These are phyloP conservation scores for Zootoca vivipara DNA, from an alignment of 2,113 vertebrate genomes.

Conservation along the genomic window DNA sequence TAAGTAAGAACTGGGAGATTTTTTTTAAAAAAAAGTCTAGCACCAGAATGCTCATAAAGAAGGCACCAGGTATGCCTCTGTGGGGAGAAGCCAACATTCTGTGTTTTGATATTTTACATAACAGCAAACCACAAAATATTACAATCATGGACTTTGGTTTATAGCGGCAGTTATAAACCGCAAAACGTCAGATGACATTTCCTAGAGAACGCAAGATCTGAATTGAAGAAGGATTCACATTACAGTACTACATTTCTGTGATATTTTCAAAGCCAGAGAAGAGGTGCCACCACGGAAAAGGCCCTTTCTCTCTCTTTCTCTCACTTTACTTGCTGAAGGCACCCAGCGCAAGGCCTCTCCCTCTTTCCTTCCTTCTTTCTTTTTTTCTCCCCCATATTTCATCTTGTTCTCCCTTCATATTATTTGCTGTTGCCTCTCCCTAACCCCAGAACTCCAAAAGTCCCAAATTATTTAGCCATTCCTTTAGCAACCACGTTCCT, in stretches of 20 bases:
- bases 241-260: conserved; percentile 51
- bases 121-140: conserved; percentile 54
- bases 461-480: background rate
- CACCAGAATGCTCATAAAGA: background rate
- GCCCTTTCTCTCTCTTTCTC: background rate
- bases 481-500: too few species aligned
- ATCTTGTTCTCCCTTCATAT: too few species aligned
- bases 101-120: background rate
- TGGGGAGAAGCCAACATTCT: background rate
- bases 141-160: conserved; percentile 80
- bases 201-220: conserved; percentile 77
- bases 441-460: background rate
- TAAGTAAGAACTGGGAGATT: background rate
- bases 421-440: background rate
- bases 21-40: background rate
- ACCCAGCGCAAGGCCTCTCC: background rate
- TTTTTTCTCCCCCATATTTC: too few species aligned
- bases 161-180: conserved; percentile 81
- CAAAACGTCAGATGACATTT: conserved; percentile 73
- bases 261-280: conserved; percentile 50
- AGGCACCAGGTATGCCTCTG: background rate
- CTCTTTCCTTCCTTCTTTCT: too few species aligned
- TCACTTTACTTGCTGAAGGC: background rate
- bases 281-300: background rate
- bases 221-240: conserved; percentile 65